phyloP scores from a whole-genome alignment of 2,888 invertebrate species.

The Diarsia mendica region DNA sequence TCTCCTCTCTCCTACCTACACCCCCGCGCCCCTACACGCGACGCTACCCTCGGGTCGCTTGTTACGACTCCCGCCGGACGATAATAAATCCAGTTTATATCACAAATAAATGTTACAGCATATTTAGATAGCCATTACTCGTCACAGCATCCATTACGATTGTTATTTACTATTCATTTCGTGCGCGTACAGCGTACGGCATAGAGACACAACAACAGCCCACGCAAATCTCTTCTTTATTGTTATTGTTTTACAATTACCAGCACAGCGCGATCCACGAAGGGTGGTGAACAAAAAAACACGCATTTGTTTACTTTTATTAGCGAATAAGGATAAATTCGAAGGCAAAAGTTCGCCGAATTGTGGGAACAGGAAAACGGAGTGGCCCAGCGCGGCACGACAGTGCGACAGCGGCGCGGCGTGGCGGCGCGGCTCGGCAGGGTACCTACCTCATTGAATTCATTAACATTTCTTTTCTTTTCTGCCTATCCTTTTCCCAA shows the following conservation, averaged over 20 bases:
- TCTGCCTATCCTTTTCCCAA: too few relatives aligned
- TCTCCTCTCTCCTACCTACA: too few relatives aligned
- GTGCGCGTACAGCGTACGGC: too few relatives aligned
- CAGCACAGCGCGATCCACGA: background rate
- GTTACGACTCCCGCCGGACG: slow-evolving; percentile 10
- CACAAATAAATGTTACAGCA: slow-evolving; percentile 20
- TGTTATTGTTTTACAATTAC: slow-evolving; percentile 33
- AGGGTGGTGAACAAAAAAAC: slow-evolving; percentile 21
- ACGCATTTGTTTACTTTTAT: slow-evolving; percentile 39
- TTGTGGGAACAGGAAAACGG: slow-evolving; percentile 29
- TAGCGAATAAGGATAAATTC: slow-evolving; percentile 36
- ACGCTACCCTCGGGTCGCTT: slow-evolving; percentile 6
- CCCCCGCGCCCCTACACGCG: background rate
- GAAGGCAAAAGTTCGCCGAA: slow-evolving; percentile 22
- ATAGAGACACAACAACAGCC: background rate
- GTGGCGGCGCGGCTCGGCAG: background rate
- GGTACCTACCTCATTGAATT: slow-evolving; percentile 11
- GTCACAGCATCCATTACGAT: slow-evolving; percentile 7
- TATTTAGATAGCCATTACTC: slow-evolving; percentile 20
- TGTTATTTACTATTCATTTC: slow-evolving; percentile 1
- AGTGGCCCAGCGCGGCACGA: background rate
- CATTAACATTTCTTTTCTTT: too few relatives aligned
- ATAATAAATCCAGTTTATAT: slow-evolving; percentile 32
- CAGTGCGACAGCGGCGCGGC: background rate
- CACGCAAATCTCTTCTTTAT: slow-evolving; percentile 27